Evolutionary conservation across 2,797 vertebrate species (phyloP).

Genomic region (Bufotes viridis): DNA sequence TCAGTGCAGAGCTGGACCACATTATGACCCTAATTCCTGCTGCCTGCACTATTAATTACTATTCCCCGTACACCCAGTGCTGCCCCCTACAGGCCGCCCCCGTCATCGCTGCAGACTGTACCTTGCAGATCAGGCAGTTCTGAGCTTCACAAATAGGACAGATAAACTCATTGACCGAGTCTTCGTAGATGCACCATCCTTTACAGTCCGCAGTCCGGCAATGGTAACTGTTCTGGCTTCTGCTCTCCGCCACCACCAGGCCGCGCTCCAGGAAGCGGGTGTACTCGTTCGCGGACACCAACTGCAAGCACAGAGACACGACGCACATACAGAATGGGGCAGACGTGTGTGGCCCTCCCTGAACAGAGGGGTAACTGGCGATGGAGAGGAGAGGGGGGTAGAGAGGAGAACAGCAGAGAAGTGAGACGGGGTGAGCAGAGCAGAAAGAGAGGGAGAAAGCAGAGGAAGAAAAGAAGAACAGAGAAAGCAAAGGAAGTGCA

Average conservation of each 20-base stretch:
- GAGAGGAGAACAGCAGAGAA: not conserved
- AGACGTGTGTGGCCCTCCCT: too few relatives aligned
- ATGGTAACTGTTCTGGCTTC: slow-evolving; percentile 87
- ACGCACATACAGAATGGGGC: not conserved
- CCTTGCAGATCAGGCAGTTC: slow-evolving; percentile 90
- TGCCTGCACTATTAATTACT: not conserved
- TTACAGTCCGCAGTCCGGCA: slow-evolving; percentile 82
- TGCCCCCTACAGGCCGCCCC: not conserved
- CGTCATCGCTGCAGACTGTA: slow-evolving; percentile 53
- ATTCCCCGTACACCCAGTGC: not conserved
- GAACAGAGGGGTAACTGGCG: not conserved
- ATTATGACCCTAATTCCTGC: not conserved
- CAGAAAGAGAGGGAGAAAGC: not conserved
- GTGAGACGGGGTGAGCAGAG: not conserved
- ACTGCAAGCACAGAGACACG: slow-evolving; percentile 66
- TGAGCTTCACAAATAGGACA: slow-evolving; percentile 83
- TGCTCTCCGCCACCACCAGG: slow-evolving; percentile 84
- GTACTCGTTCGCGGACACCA: slow-evolving; percentile 83
- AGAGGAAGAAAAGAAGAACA: not conserved
- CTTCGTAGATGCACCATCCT: slow-evolving; percentile 88
- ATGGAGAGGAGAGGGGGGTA: not conserved
- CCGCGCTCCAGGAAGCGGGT: slow-evolving; percentile 84
- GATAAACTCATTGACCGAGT: slow-evolving; percentile 82
- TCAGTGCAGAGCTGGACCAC: not conserved
- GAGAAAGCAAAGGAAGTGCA: too few relatives aligned